phyloP scores from a whole-genome alignment of 2,797 vertebrate genomes.

The Nasua narica region DNA sequence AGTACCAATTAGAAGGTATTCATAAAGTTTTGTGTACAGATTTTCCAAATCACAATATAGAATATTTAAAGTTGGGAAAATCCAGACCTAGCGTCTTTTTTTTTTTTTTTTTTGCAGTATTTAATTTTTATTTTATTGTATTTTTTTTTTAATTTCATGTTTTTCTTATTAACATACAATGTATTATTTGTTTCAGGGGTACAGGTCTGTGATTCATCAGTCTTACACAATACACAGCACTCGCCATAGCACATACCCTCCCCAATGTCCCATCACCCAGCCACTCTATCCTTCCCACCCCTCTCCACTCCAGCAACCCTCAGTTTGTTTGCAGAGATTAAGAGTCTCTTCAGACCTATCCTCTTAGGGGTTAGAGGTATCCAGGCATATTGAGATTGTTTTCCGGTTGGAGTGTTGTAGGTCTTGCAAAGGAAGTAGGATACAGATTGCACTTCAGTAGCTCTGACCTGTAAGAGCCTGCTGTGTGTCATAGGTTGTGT shows the following conservation, averaged over 20 bases:
- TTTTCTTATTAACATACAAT: too few species aligned
- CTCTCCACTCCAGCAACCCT: too few species aligned
- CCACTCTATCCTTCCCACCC: too few species aligned
- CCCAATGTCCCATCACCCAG: too few species aligned
- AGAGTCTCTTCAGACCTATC: too few species aligned
- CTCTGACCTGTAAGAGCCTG: neutral
- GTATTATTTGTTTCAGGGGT: too few species aligned
- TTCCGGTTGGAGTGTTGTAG: neutral
- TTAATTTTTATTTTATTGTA: too few species aligned
- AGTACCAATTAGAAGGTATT: neutral
- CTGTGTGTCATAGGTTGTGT: neutral
- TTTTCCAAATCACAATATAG: neutral
- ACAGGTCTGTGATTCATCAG: too few species aligned
- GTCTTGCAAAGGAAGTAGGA: neutral
- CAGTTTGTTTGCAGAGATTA: too few species aligned
- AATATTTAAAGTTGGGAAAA: constrained; percentile 1
- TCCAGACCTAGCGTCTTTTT: neutral
- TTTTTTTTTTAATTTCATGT: too few species aligned
- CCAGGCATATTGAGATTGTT: neutral
- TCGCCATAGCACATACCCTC: too few species aligned
- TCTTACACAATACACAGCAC: too few species aligned
- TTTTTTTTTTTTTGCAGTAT: neutral
- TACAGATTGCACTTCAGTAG: neutral
- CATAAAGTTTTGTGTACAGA: neutral
- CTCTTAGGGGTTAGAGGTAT: neutral